Base-by-base conservation (phyloP, 2,113 vertebrate species). In the Ursus arctos region DNA sequence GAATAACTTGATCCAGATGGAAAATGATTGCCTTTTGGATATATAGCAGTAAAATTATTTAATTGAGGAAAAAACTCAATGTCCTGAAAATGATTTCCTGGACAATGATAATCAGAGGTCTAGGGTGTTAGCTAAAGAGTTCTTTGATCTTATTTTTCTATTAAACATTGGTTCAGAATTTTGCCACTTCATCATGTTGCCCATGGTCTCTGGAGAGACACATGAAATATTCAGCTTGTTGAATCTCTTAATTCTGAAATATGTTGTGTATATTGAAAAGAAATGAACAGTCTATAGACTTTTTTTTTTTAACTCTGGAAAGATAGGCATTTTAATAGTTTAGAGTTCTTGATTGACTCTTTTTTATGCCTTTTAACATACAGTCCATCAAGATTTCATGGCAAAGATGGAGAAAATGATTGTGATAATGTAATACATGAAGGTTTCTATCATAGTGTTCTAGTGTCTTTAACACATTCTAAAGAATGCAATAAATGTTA, bases 231-330 rank as follows among this genome's bases (percentile, higher is more conserved):
- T 82, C 84, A 91, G 59, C 61, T 89, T 81, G 8, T 83, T 83
- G 53, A 95, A 88, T 93, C 43, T 80, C 33, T 47, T 82, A 91
- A 79, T 77, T 96, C 53, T 92, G 36, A 96, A 71, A 86, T 40
- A 95, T 92, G 15, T 94, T 95, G 47, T 59, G 2, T 96, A 36
- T 79, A 55, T 80, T 82, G 67, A 97, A 81, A 89, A 86, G 69
- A 97, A 96, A 95, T 90, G 76, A 98, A 98, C 90, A 98, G 59
- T 77, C 6, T 85, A 59, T 82, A 26, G 0, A 82, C 15, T 12
- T 26, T 94, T 77, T 97, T 91, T 97, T 91, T 97, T 97, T 96
- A 98, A 97, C 86, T 98, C 95, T 97, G 97, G 95, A 69, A 98
- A 97, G 65, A 11, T 43, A 47, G 43, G 47, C 72, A 80, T 91